phyloP scores from a whole-genome alignment of 2,113 vertebrate species.

The Odocoileus virginianus region DNA sequence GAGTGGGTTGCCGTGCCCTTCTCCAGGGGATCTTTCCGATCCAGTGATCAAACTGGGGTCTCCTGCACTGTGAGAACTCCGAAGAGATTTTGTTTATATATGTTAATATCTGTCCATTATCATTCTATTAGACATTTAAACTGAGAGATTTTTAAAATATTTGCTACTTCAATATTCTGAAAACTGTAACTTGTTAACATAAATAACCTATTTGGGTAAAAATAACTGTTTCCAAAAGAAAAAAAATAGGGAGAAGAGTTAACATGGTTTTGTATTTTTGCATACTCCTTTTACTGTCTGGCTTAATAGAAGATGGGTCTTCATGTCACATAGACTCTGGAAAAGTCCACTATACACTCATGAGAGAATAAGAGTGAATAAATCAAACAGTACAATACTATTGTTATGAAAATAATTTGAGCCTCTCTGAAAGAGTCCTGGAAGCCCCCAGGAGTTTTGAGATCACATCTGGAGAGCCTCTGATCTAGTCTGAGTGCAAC shows the following conservation, averaged over 20 bases:
- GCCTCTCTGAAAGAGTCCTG: not conserved
- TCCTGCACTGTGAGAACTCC: not conserved
- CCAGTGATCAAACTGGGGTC: not conserved
- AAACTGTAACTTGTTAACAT: not conserved
- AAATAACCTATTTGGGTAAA: not conserved
- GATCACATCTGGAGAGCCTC: not conserved
- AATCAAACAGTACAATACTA: not conserved
- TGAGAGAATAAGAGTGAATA: not conserved
- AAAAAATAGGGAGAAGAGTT: not conserved
- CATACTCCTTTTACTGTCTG: not conserved
- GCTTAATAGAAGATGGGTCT: not conserved
- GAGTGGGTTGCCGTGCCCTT: not conserved
- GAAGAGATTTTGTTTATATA: not conserved
- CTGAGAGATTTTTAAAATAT: not conserved
- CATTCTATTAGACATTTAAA: not conserved
- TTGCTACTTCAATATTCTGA: not conserved
- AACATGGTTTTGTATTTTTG: not conserved
- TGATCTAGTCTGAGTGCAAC: not conserved
- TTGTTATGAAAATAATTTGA: not conserved
- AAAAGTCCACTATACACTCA: not conserved
- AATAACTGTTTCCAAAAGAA: not conserved
- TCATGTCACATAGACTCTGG: not conserved
- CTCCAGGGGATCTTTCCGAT: not conserved
- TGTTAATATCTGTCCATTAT: not conserved
- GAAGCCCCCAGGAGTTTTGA: not conserved